Percentiles rank a stretch among this genome's conserved stretches.
phyloP scores from a whole-genome alignment of 2,113 vertebrate species.

The Meriones unguiculatus region DNA sequence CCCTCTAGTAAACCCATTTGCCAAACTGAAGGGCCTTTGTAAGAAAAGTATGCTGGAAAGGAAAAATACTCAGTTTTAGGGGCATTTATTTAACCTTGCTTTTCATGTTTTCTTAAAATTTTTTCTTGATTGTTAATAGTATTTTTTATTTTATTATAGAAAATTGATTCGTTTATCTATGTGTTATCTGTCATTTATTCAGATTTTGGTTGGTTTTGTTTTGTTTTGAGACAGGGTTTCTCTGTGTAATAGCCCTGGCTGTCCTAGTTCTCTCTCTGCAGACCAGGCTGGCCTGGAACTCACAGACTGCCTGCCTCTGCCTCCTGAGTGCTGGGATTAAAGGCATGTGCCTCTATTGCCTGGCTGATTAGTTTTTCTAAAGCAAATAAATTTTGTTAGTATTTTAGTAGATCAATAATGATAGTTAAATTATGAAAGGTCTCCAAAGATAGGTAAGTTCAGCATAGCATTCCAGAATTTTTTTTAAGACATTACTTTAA shows the following conservation, averaged over 20 bases:
- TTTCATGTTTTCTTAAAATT: neutral
- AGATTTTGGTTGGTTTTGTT: neutral
- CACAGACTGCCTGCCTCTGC: neutral
- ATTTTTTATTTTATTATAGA: constrained; percentile 1
- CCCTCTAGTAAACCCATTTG: neutral
- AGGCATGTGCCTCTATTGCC: neutral
- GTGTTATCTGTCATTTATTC: too few species aligned
- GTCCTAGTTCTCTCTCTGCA: neutral
- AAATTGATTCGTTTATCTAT: neutral
- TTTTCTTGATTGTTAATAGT: neutral
- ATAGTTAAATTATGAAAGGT: constrained; percentile 11
- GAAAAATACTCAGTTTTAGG: neutral
- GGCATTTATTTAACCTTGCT: neutral
- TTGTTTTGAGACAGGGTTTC: neutral
- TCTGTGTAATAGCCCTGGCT: too few species aligned
- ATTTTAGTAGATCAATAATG: neutral
- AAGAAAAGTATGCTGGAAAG: constrained; percentile 24
- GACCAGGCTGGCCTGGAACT: neutral
- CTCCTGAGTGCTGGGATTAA: neutral
- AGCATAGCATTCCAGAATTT: neutral
- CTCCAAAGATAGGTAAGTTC: neutral
- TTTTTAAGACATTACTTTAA: constrained; percentile 6
- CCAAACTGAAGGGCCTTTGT: neutral
- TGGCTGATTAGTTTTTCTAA: neutral
- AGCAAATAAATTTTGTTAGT: constrained; percentile 2